Conservation (phyloP, 2,113 vertebrate genomes). For the Pavo muticus region DNA sequence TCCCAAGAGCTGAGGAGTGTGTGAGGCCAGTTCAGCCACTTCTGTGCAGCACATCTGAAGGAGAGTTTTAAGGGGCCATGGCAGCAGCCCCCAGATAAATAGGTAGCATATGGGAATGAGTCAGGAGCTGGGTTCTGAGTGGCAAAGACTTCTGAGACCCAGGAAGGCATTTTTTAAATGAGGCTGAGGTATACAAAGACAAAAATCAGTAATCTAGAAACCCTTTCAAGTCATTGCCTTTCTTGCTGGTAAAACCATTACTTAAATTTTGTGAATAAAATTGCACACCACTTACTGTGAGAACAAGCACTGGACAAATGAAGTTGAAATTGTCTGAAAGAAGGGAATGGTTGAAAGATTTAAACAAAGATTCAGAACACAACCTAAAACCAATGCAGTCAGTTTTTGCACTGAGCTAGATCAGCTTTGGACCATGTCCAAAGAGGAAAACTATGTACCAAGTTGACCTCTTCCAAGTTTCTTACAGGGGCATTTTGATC, state of each 20-base stretch:
- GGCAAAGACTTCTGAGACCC: accelerated
- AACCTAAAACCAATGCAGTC: not conserved
- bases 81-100: not conserved
- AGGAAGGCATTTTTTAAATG: not conserved
- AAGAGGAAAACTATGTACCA: not conserved
- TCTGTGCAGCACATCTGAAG: not conserved
- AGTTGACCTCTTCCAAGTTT: not conserved
- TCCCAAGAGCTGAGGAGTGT: not conserved
- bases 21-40: not conserved
- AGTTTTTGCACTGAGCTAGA: not conserved
- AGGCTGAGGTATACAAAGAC: not conserved
- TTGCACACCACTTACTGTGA: not conserved
- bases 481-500: conserved; percentile 8
- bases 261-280: not conserved
- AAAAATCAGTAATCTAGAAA: not conserved
- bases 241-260: not conserved
- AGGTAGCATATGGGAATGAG: not conserved
- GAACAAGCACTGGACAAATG: not conserved
- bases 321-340: not conserved
- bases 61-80: accelerated
- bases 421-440: not conserved
- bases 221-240: not conserved
- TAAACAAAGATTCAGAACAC: not conserved
- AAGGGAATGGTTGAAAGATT: not conserved
- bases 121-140: not conserved